phyloP scores from a whole-genome alignment of 1,140 invertebrate species.

The Scylla paramamosain region DNA sequence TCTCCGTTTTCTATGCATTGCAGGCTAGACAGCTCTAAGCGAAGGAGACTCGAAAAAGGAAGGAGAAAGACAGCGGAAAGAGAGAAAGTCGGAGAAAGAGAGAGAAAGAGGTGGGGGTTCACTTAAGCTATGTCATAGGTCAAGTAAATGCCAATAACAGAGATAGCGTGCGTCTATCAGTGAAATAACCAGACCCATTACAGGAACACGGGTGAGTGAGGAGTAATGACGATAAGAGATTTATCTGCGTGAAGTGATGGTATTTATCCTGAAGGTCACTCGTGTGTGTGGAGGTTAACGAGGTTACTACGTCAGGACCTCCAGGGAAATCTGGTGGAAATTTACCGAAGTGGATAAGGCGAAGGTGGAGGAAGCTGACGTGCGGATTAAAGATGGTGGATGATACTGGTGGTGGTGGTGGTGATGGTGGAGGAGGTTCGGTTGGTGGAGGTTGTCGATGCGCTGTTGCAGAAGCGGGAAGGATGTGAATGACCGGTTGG shows the following conservation, averaged over 20 bases:
- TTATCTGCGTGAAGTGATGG: background rate
- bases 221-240: background rate
- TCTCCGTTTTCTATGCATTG: too few relatives aligned
- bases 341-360: background rate
- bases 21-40: too few relatives aligned
- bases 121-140: background rate
- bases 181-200: background rate
- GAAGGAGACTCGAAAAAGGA: background rate
- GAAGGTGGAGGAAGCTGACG: background rate
- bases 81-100: background rate
- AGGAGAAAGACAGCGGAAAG: background rate
- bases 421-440: too few relatives aligned
- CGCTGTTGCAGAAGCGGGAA: too few relatives aligned
- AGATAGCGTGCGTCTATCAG: background rate
- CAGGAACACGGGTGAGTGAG: background rate
- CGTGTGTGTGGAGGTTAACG: background rate
- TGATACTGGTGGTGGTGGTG: background rate
- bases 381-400: background rate
- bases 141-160: conserved; percentile 9
- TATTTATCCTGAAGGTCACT: background rate
- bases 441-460: background rate
- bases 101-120: background rate
- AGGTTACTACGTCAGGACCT: background rate
- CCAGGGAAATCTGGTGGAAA: background rate
- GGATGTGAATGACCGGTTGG: too few relatives aligned